Conservation (phyloP, 1,140 invertebrate genomes). For the Lasioglossum albipes region DNA sequence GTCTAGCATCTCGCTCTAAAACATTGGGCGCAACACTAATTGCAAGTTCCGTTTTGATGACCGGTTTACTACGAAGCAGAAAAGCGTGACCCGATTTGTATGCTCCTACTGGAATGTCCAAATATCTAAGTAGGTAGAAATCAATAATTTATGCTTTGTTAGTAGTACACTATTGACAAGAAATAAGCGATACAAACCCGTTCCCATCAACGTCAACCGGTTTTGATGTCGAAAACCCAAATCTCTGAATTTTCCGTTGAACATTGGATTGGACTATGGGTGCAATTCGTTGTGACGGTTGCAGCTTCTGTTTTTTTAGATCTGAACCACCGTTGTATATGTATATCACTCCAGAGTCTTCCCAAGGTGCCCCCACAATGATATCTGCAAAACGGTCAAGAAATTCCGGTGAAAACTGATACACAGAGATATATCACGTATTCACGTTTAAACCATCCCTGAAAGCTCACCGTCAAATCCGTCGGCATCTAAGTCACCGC, state of each 20-base stretch:
- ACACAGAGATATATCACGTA: neutral
- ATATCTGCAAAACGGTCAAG: conserved; percentile 79
- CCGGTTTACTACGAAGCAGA: conserved; percentile 81
- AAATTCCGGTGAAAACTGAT: neutral
- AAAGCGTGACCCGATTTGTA: conserved; percentile 81
- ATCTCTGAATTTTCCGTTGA: conserved; percentile 56
- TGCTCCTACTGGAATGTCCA: conserved; percentile 84
- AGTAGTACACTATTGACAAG: neutral
- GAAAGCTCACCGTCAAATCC: conserved; percentile 78
- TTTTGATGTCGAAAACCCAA: conserved; percentile 84
- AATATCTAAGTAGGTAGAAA: conserved; percentile 47
- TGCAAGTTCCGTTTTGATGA: conserved; percentile 74
- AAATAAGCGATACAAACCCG: conserved; percentile 73
- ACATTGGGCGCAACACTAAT: conserved; percentile 67
- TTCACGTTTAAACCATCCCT: neutral
- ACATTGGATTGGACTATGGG: conserved; percentile 45
- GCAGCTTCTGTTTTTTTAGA: conserved; percentile 73
- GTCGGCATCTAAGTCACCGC: conserved; percentile 85
- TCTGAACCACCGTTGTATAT: conserved; percentile 82
- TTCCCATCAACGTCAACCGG: conserved; percentile 84
- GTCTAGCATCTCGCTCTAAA: conserved; percentile 76
- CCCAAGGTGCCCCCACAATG: conserved; percentile 86
- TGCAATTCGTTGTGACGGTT: conserved; percentile 76
- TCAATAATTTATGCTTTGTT: neutral
- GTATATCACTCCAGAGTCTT: conserved; percentile 83